Percentiles rank a stretch among this genome's conserved stretches.
Conservation (phyloP, 2,888 invertebrate genomes). For the Cryptocephalus primarius region DNA sequence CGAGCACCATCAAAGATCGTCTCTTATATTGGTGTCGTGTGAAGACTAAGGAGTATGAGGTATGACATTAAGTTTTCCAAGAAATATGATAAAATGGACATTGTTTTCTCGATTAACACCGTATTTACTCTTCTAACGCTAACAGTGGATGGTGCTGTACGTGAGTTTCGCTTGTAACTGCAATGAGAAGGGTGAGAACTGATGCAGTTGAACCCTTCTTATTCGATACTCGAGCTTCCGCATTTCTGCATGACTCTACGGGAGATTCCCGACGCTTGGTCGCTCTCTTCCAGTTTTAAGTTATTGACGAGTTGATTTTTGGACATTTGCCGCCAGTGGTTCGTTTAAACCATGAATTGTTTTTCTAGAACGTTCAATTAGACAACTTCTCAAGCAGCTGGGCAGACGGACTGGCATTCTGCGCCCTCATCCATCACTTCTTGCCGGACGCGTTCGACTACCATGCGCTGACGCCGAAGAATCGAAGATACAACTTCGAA, state of each 20-base stretch:
- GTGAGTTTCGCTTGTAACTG: background rate
- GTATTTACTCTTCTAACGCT: background rate
- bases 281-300: too few species aligned
- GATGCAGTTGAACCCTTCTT: too few species aligned
- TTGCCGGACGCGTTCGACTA: slow-evolving; percentile 96
- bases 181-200: too few species aligned
- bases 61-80: slow-evolving; percentile 35
- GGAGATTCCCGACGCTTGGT: too few species aligned
- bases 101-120: background rate
- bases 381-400: slow-evolving; percentile 98
- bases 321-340: too few species aligned
- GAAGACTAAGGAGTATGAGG: slow-evolving; percentile 96
- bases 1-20: slow-evolving; percentile 92
- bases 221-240: too few species aligned
- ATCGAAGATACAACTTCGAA: slow-evolving; percentile 89
- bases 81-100: slow-evolving; percentile 1
- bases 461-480: slow-evolving; percentile 73
- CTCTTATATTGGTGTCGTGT: slow-evolving; percentile 94
- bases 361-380: slow-evolving; percentile 82
- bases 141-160: background rate
- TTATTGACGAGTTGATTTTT: too few species aligned
- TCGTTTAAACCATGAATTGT: too few species aligned
- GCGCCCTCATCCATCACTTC: slow-evolving; percentile 97
- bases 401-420: slow-evolving; percentile 98
- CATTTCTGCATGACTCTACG: too few species aligned